Evolutionary conservation across 2,797 vertebrate genomes (phyloP), one percentile per base, ranked within the genome.

Genomic region (Sebastes taczanowskii): DNA sequence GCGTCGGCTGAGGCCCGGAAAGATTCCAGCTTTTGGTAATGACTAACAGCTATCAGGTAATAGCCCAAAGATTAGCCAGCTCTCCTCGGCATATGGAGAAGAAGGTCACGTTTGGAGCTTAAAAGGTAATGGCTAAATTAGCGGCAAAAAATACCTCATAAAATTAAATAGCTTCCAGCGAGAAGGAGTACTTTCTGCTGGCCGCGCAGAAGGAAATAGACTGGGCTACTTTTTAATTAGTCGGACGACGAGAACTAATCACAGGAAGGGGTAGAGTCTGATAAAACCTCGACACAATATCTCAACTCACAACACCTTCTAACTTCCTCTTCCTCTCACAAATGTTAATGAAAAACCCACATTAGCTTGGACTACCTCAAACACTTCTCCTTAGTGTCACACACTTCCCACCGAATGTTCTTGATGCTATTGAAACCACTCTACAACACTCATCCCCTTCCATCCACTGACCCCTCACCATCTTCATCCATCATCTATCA

Each of bases 401-500:
- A 49, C 72, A 56, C 83, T 78, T 63, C 23, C 20, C 20, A 81
- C 66, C 52, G 29, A 90, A 89, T 68, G 66, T 77, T 89, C 77
- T 79, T 22, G 74, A 85, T 76, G 72, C 72, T 74, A 82, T 81
- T 70, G 73, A 91, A 91, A 80, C 82, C 80, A 81, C 84, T 88
- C 68, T 61, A 67, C 78, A 18, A 77, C 81, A 72, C 89, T 88
- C 87, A 81, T 81, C 86, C 84, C 38, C 42, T 46, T 88, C 84
- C 82, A 76, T 87, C 82, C 49, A 11, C 75, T 63, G 22, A 88
- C 77, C 79, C 77, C 77, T 76, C 59, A 64, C 86, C 76, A 91
- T 88, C 90, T 83, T 69, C 88, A 89, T 87, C 89, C 85, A 87
- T 91, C 88, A 91, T 93, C 91, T 86, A 90, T 90, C 88, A 87